Evolutionary conservation across 1,140 invertebrate species (phyloP), one percentile per base, ranked within the genome.

Genomic region (Campodea augens): DNA sequence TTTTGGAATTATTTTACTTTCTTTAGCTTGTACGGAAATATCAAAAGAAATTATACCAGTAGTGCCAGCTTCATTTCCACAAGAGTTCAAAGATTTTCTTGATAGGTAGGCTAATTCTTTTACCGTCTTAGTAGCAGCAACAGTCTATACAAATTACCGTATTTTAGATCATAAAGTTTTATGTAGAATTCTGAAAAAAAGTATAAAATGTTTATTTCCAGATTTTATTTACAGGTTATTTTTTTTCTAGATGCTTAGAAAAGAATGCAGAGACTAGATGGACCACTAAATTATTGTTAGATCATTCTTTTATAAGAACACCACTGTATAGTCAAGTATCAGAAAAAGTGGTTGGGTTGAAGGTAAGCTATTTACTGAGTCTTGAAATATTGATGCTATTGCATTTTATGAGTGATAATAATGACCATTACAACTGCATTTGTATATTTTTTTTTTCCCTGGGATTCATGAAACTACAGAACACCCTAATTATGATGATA

Each of bases 21-120:
- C 69, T 3, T 55, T 78, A 42, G 50, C 72, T 3, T 66, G 65
- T 46, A 72, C 73, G 22, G 49, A 49, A 18, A 55, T 63, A 38
- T 60, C 69, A 27, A 55, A 56, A 12, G 65, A 68, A 22, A 60
- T 65, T 46, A 55, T 69, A 39, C 59, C 70, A 12, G 62, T 68
- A 47, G 63, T 75, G 46, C 67, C 70, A 36, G 51, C 58, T 13
- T 57, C 57, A 21, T 56, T 74, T 24, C 67, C 68, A 23, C 55
- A 61, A 37, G 71, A 78, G 51, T 66, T 84, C 44, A 69, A 71
- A 48, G 77, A 82, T 57, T 84, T 83, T 61, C 60, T 84, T 36
- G 63, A 64, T 40, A 75, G 70, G 73, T 77, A 57, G 57, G 57
- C 52, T 44, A 21, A 41, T 44, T 10, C 5, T 24, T 41, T 32